phyloP scores from a whole-genome alignment of 2,888 invertebrate genomes.

The Rhimphoctona megacephalus region DNA sequence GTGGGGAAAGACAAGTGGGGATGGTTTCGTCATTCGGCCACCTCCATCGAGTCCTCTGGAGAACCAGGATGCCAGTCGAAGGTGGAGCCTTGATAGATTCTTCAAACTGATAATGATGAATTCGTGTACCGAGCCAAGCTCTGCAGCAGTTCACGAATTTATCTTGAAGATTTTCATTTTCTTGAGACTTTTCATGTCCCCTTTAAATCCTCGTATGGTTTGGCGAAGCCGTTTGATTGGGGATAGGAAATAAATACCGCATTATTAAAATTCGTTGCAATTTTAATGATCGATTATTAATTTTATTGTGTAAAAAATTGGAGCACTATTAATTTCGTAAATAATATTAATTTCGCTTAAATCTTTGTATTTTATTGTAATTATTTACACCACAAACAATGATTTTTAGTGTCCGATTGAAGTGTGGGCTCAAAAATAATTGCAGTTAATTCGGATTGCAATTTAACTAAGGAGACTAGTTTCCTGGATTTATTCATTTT shows the following conservation, averaged over 20 bases:
- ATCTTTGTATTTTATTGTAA: neutral
- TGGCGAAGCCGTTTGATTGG: too few species aligned
- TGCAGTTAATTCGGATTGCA: too few species aligned
- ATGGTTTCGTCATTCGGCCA: slow-evolving; percentile 79
- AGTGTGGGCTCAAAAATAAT: too few species aligned
- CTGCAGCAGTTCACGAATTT: neutral
- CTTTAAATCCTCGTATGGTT: neutral
- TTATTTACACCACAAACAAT: too few species aligned
- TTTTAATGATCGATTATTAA: neutral
- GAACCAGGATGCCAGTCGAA: slow-evolving; percentile 80
- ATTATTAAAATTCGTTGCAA: neutral
- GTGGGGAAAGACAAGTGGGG: slow-evolving; percentile 74
- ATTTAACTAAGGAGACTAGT: too few species aligned
- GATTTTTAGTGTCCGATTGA: too few species aligned
- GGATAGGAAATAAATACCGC: too few species aligned
- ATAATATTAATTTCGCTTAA: neutral
- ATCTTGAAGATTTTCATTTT: neutral
- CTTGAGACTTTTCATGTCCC: neutral
- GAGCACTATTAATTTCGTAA: neutral
- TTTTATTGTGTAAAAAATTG: neutral
- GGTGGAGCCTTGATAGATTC: slow-evolving; percentile 75
- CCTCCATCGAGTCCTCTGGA: slow-evolving; percentile 80
- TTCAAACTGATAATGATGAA: slow-evolving; percentile 30
- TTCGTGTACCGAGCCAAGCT: neutral
- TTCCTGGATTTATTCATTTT: too few species aligned